These are phyloP conservation scores for Sturmia bella DNA, from an alignment of 2,888 invertebrate species.

Conservation along the genomic window DNA sequence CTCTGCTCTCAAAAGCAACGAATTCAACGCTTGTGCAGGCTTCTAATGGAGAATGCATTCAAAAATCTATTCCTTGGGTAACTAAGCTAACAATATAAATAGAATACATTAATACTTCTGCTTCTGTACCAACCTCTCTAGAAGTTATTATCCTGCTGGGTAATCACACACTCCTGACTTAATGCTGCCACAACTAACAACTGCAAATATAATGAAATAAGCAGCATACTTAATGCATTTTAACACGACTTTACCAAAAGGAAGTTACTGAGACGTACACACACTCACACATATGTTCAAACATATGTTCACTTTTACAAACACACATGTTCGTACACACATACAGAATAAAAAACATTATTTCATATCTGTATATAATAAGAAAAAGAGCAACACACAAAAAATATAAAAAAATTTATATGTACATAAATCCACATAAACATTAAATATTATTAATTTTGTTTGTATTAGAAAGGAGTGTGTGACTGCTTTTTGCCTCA, in stretches of 20 bases:
- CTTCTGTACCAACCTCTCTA: too few species aligned
- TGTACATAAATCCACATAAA: too few species aligned
- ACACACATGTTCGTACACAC: slow-evolving; percentile 22
- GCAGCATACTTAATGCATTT: slow-evolving; percentile 49
- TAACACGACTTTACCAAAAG: slow-evolving; percentile 58
- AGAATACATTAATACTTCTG: too few species aligned
- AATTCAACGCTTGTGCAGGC: too few species aligned
- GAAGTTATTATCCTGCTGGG: too few species aligned
- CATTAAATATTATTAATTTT: background rate
- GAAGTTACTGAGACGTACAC: slow-evolving; percentile 54
- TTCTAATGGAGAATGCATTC: too few species aligned
- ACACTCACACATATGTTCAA: slow-evolving; percentile 58
- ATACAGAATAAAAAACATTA: slow-evolving; percentile 15
- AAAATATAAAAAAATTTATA: background rate
- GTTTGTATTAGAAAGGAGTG: too few species aligned
- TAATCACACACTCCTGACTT: background rate
- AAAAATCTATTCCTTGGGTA: too few species aligned
- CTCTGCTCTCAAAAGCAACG: too few species aligned
- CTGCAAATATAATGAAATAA: slow-evolving; percentile 32
- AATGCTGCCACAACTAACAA: slow-evolving; percentile 29
- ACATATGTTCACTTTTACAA: background rate
- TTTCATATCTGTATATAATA: slow-evolving; percentile 1
- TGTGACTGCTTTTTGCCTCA: too few species aligned
- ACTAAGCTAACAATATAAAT: too few species aligned
- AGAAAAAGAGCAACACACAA: slow-evolving; percentile 1